A percentile compares a stretch with the other conserved stretches of the same genome.
phyloP scores from a whole-genome alignment of 2,888 invertebrate genomes.

The Cerastis rubricosa region DNA sequence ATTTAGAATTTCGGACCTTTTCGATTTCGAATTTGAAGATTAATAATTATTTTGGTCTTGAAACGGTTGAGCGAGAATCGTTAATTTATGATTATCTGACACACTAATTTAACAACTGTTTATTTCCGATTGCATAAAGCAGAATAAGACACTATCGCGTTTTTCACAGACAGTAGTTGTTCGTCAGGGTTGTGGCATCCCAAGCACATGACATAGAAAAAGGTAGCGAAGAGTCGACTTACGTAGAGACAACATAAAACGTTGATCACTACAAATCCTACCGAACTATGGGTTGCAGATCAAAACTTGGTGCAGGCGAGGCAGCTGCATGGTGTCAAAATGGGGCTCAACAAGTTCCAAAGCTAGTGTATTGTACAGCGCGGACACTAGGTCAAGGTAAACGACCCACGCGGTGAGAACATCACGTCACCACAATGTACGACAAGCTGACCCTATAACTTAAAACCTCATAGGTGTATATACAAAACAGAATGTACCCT shows the following conservation, averaged over 20 bases:
- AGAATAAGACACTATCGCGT: not conserved
- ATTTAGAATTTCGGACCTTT: not conserved
- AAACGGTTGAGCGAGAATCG: slow-evolving; percentile 1
- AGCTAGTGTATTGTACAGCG: slow-evolving; percentile 8
- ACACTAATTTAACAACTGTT: not conserved
- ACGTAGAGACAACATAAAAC: slow-evolving; percentile 10
- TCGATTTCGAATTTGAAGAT: not conserved
- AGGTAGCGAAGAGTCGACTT: slow-evolving; percentile 47
- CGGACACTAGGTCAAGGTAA: slow-evolving; percentile 15
- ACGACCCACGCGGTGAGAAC: not conserved
- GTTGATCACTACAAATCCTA: slow-evolving; percentile 25
- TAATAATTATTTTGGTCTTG: slow-evolving; percentile 6
- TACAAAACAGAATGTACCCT: slow-evolving; percentile 47
- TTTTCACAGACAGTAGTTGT: not conserved
- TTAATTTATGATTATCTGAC: not conserved
- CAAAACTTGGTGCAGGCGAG: slow-evolving; percentile 24
- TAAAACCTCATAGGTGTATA: slow-evolving; percentile 46
- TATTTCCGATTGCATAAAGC: not conserved
- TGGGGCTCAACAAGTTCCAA: slow-evolving; percentile 9
- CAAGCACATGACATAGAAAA: slow-evolving; percentile 3
- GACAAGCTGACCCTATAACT: slow-evolving; percentile 30
- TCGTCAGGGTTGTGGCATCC: not conserved
- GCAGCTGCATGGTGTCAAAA: slow-evolving; percentile 20
- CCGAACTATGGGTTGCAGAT: slow-evolving; percentile 26
- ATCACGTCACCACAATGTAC: slow-evolving; percentile 1